Percentiles rank a stretch among this genome's conserved stretches.
phyloP scores from a whole-genome alignment of 1,140 invertebrate species.

The Lepidurus couesii region DNA sequence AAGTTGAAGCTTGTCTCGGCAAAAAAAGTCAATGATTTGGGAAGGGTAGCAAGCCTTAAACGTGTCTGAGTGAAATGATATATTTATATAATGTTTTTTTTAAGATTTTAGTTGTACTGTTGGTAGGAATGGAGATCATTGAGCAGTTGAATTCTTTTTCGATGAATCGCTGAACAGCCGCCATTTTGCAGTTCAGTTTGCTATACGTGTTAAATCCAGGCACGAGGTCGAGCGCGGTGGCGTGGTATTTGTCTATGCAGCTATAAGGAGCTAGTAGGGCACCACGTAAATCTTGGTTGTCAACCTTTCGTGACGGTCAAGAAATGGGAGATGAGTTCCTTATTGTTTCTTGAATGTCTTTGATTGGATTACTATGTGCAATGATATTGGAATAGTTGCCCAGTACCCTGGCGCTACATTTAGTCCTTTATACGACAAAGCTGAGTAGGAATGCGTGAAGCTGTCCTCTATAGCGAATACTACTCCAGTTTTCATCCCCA shows the following conservation, averaged over 20 bases:
- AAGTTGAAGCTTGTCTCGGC: background rate
- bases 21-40: background rate
- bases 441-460: background rate
- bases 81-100: background rate
- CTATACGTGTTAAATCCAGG: slow-evolving; percentile 29
- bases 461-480: slow-evolving; percentile 22
- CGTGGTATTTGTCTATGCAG: slow-evolving; percentile 25
- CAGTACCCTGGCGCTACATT: slow-evolving; percentile 26
- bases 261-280: slow-evolving; percentile 23
- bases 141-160: slow-evolving; percentile 31
- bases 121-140: slow-evolving; percentile 6
- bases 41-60: background rate
- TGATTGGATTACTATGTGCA: slow-evolving; percentile 8
- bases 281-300: slow-evolving; percentile 26
- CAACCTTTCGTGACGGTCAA: background rate
- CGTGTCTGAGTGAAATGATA: background rate
- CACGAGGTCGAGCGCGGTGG: background rate
- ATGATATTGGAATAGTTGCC: slow-evolving; percentile 28
- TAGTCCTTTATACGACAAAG: slow-evolving; percentile 12
- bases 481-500: slow-evolving; percentile 20
- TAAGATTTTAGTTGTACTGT: background rate
- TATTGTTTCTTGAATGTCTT: background rate
- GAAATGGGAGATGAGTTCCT: background rate
- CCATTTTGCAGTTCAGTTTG: slow-evolving; percentile 29
- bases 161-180: slow-evolving; percentile 17